Conservation (phyloP, 2,113 vertebrate species). For the Tenrec ecaudatus region DNA sequence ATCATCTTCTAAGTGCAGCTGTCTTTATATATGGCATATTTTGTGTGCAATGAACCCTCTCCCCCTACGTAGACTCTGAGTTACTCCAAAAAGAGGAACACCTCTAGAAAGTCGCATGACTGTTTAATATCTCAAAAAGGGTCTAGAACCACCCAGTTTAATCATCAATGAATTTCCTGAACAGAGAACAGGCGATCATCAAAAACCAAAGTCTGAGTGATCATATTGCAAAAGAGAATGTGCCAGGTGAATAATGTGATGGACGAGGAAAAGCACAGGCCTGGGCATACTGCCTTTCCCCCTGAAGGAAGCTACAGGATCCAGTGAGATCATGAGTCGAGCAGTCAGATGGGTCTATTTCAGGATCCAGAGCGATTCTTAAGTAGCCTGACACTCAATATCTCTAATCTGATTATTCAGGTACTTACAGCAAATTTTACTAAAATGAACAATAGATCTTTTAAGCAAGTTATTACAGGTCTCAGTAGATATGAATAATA, state of each 20-base stretch:
- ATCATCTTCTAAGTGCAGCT: background rate
- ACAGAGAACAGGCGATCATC: too few relatives aligned
- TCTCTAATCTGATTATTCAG: slow-evolving; percentile 19
- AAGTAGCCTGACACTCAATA: background rate
- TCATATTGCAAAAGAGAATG: background rate
- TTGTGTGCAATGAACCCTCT: slow-evolving; percentile 13
- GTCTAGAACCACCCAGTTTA: background rate
- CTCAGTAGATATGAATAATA: background rate
- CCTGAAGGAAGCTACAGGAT: background rate
- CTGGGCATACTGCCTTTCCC: background rate
- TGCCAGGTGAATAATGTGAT: background rate
- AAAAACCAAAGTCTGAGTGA: too few relatives aligned
- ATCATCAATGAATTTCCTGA: too few relatives aligned
- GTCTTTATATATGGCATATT: background rate
- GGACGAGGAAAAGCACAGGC: background rate
- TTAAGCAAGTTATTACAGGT: background rate
- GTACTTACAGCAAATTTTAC: slow-evolving; percentile 20
- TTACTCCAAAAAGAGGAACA: background rate
- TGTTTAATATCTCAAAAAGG: background rate
- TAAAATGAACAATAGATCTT: slow-evolving; percentile 15
- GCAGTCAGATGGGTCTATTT: background rate
- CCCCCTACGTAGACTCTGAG: background rate
- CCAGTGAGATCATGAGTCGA: background rate
- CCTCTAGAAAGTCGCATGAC: slow-evolving; percentile 1
- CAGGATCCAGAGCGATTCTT: background rate